Conservation (phyloP, 2,888 invertebrate species). For the Luperina nickerlii region DNA sequence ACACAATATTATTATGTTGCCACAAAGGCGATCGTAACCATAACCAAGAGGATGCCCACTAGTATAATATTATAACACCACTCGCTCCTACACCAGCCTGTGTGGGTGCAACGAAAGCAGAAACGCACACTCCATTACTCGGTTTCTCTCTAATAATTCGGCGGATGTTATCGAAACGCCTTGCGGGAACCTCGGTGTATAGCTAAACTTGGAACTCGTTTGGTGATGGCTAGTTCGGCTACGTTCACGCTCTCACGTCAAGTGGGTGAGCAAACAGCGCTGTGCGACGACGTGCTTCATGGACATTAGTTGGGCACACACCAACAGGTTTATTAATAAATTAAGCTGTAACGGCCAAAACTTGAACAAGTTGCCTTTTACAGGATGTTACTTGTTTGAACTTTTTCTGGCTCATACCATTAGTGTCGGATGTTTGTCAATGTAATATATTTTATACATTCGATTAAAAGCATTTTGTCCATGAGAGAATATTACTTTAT, state of each 20-base stretch:
- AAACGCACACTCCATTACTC: conserved; percentile 44
- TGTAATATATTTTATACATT: conserved; percentile 11
- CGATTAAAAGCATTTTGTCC: conserved; percentile 26
- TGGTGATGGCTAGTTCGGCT: conserved; percentile 24
- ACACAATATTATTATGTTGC: conserved; percentile 69
- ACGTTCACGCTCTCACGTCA: conserved; percentile 58
- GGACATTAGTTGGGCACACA: conserved; percentile 66
- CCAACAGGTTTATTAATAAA: conserved; percentile 72
- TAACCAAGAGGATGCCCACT: conserved; percentile 54
- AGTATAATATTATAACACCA: background rate
- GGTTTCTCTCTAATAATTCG: conserved; percentile 41
- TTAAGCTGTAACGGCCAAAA: conserved; percentile 63
- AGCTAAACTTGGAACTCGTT: conserved; percentile 51
- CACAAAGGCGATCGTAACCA: conserved; percentile 63
- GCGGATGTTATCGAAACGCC: conserved; percentile 51
- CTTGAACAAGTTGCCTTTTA: conserved; percentile 62
- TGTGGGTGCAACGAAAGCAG: conserved; percentile 33
- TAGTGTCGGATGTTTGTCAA: conserved; percentile 34
- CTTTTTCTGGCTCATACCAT: conserved; percentile 33
- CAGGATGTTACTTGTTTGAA: conserved; percentile 50
- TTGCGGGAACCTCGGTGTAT: conserved; percentile 43
- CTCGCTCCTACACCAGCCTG: conserved; percentile 12
- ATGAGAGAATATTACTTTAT: background rate
- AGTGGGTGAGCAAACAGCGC: conserved; percentile 71
- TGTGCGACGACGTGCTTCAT: conserved; percentile 73